These are phyloP conservation scores for Anolis sagrei DNA, from an alignment of 2,113 vertebrate genomes.

Conservation along the genomic window DNA sequence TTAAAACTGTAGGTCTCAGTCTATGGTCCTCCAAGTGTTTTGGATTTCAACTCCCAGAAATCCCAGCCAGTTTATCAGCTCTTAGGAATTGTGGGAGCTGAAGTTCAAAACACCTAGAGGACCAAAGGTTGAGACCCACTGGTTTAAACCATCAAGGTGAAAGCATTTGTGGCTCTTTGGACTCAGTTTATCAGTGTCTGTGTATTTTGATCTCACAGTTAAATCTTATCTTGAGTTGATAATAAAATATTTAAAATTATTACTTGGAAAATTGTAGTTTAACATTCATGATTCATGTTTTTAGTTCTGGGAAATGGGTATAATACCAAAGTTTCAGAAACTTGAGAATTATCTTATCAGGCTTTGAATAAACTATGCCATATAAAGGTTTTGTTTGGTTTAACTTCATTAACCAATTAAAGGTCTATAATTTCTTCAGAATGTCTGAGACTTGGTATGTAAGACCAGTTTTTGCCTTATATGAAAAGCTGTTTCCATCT, in stretches of 20 bases:
- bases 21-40: too few species aligned
- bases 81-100: too few species aligned
- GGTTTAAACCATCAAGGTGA: background rate
- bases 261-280: background rate
- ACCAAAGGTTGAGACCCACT: too few species aligned
- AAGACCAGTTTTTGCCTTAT: background rate
- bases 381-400: background rate
- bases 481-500: background rate
- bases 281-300: background rate
- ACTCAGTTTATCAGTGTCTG: background rate
- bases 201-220: background rate
- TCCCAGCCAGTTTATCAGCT: too few species aligned
- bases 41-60: too few species aligned
- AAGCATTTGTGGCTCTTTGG: background rate
- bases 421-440: background rate
- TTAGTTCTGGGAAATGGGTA: background rate
- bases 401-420: background rate
- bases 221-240: background rate
- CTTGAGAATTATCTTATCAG: background rate
- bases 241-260: slow-evolving; percentile 2
- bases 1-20: too few species aligned
- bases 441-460: background rate
- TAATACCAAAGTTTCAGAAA: background rate
- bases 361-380: background rate
- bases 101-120: too few species aligned